Evolutionary conservation across 2,113 vertebrate species (phyloP), one percentile per base, ranked within the genome.

Genomic region (Leiothrix lutea): DNA sequence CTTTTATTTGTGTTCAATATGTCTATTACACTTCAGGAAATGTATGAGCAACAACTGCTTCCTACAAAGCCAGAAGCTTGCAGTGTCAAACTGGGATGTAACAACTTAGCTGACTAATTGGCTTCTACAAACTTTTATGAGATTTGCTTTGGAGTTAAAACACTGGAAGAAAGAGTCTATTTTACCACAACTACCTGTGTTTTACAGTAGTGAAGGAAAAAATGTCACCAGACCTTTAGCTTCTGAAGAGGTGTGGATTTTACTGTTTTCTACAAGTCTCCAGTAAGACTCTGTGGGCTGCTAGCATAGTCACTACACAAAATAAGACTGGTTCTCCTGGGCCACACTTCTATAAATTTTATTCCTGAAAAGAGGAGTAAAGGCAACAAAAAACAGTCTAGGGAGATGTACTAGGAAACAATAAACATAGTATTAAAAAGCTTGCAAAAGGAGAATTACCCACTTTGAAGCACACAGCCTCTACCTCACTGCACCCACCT

Each of bases 341-440:
- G 96, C 77, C 87, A 90, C 14, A 81, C 40, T 95, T 96, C 74
- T 29, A 93, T 96, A 95, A 96, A 97, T 97, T 97, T 94, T 86
- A 96, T 80, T 93, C 86, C 50, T 95, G 92, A 97, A 95, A 96
- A 94, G 58, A 96, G 77, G 35, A 86, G 79, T 70, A 95, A 95
- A 97, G 66, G 62, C 85, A 97, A 74, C 65, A 95, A 96, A 92
- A 67, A 96, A 79, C 56, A 79, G 91, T 83, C 96, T 88, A 61
- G 95, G 95, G 94, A 98, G 60, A 96, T 71, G 64, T 65, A 73
- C 31, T 80, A 83, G 45, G 51, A 92, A 97, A 97, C 95, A 97
- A 93, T 96, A 97, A 97, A 95, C 81, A 94, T 61, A 45, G 25
- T 88, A 97, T 96, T 97, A 86, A 87, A 95, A 97, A 95, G 79